Evolutionary conservation across 2,113 vertebrate species (phyloP), one percentile per base, ranked within the genome.

Genomic region (Alligator sinensis): DNA sequence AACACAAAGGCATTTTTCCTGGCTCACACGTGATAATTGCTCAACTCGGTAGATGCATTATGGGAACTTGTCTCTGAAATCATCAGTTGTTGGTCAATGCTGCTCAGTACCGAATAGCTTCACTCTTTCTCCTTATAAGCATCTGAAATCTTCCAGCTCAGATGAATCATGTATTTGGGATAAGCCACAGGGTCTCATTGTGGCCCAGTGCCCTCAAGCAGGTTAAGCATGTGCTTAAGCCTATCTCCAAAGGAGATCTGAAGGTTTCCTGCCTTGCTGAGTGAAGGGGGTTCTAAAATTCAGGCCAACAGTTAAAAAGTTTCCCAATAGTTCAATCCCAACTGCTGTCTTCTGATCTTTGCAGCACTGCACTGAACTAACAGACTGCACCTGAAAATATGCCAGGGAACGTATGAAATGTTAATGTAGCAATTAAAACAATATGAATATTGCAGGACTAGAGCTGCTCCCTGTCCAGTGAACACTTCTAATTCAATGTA

Each of bases 351-450:
- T 95, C 93, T 94, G 95, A 16, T 89, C 79, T 91, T 95, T 96
- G 87, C 72, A 77, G 87, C 2, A 3, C 62, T 92, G 75, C 83
- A 66, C 4, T 80, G 92, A 96, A 88, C 92, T 95, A 78, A 95
- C 95, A 93, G 84, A 80, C 92, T 0, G 58, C n/a, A 92, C 95
- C 88, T 95, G 91, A 97, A 93, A 96, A 79, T 21, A 80, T 94
- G 96, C 93, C 96, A 96, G 87, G 94, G 93, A 92, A 1, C 3
- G 95, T 93, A 97, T 95, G 96, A 97, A 97, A 97, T 97, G 96
- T 96, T 97, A 97, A 97, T 97, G 96, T 85, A 95, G 96, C 96
- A 97, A 97, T 97, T 97, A 96, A 97, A 97, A 94, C 96, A 96
- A 96, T 97, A 96, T 96, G 95, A 97, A 96, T 97, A 97, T 97